phyloP scores from a whole-genome alignment of 2,113 vertebrate genomes.

The Synchiropus splendidus region DNA sequence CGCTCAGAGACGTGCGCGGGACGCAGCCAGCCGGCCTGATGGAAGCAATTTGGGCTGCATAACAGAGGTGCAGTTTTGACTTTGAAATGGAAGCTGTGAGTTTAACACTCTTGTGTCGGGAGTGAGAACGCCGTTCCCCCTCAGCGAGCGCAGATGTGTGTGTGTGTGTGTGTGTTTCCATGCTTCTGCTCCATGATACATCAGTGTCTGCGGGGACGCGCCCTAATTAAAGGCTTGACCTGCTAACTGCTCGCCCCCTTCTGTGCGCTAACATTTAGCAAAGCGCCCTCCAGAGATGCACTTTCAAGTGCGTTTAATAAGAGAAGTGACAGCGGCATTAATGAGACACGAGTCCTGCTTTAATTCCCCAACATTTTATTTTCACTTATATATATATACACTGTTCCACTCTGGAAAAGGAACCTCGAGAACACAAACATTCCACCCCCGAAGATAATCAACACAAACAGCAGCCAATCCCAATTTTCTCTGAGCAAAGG shows the following conservation, averaged over 20 bases:
- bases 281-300: constrained; percentile 49
- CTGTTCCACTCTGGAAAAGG: constrained; percentile 42
- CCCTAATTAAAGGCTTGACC: constrained; percentile 70
- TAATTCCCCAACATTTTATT: constrained; percentile 58
- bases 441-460: constrained; percentile 5
- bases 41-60: constrained; percentile 22
- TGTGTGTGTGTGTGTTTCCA: constrained; percentile 24
- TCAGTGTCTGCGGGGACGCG: constrained; percentile 55
- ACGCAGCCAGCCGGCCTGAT: constrained; percentile 13
- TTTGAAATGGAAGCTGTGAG: constrained; percentile 46
- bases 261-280: constrained; percentile 66
- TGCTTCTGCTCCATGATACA: constrained; percentile 48
- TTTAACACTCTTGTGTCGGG: constrained; percentile 15
- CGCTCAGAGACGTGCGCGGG: constrained; percentile 5
- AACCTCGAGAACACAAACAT: constrained; percentile 25
- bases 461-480: constrained; percentile 21
- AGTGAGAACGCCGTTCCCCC: background rate
- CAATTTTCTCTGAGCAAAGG: constrained; percentile 24
- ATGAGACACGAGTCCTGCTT: constrained; percentile 42
- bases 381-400: constrained; percentile 45
- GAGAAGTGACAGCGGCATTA: constrained; percentile 51
- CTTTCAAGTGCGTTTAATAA: constrained; percentile 47
- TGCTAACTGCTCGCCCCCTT: constrained; percentile 59
- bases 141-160: no score
- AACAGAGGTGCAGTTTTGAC: constrained; percentile 35